Evolutionary conservation across 2,113 vertebrate genomes (phyloP), one percentile per base, ranked within the genome.

Genomic region (Ascaphus truei): DNA sequence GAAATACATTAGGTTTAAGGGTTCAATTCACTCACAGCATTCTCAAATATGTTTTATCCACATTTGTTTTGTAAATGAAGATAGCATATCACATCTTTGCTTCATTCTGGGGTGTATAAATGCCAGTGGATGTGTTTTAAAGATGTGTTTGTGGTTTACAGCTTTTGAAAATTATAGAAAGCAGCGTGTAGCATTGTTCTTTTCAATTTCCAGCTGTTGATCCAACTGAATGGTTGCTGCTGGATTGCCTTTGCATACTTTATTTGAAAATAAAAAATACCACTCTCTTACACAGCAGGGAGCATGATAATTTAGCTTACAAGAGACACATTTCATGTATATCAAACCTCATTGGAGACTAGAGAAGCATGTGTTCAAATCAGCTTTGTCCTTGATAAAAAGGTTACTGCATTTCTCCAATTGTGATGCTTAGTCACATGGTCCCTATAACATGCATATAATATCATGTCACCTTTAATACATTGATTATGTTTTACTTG

Each of bases 91-190:
- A 31, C 7, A 58, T 71, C 25, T 56, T 56, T 76, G 60, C 52
- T 52, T 16, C 60, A 60, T 81, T 68, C 68, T 39, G 52, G 68
- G 39, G 63, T 41, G 61, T 68, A 65, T 77, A 84, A 78, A 82
- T 84, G 72, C 74, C 76, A 76, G 37, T 68, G 66, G 79, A 73
- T 16, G 41, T 77, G 74, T 71, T 77, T 81, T 68, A 86, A 83
- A 81, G 86, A 78, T 62, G 57, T 33, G 64, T 77, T 81, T 75
- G 57, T 67, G 48, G 53, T 80, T 77, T 62, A 76, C 68, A 72
- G 72, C 72, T 86, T 87, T 78, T 86, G 76, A 84, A 83, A 86
- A 83, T 84, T 86, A 79, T 85, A 78, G 81, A 81, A 81, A 84
- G 69, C 79, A 76, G 72, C 68, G 61, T 52, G 68, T 85, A 73